Evolutionary conservation across 2,797 vertebrate species (phyloP).

Genomic region (Darevskia mixta): DNA sequence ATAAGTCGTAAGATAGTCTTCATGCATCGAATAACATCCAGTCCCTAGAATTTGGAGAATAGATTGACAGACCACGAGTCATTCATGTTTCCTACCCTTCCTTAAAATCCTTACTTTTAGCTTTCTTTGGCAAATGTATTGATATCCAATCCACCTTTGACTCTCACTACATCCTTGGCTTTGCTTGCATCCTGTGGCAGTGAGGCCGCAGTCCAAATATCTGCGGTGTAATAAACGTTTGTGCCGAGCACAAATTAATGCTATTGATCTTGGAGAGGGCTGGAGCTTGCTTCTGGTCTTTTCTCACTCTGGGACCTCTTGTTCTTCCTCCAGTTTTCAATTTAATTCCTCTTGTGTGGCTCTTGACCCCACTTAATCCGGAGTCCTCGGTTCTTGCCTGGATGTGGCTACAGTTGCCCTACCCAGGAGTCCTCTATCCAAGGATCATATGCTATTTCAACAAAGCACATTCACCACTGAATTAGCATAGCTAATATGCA

Average conservation of each 20-base stretch:
- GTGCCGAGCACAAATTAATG: slow-evolving; percentile 20
- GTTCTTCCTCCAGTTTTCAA: slow-evolving; percentile 9
- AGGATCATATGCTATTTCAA: not conserved
- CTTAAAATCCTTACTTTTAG: slow-evolving; percentile 16
- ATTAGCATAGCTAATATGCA: not conserved
- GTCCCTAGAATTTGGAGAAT: not conserved
- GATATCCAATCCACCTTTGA: slow-evolving; percentile 6
- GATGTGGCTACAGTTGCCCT: no score
- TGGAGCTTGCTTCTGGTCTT: not conserved
- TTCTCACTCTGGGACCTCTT: slow-evolving; percentile 3
- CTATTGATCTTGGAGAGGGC: slow-evolving; percentile 18
- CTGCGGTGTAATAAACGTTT: slow-evolving; percentile 11
- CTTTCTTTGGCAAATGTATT: not conserved
- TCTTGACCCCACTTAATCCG: not conserved
- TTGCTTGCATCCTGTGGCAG: slow-evolving; percentile 23
- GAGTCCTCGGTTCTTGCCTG: not conserved
- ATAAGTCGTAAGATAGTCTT: not conserved
- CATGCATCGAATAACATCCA: not conserved
- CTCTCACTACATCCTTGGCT: slow-evolving; percentile 14
- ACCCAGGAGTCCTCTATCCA: no score
- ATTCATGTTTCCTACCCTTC: slow-evolving; percentile 1
- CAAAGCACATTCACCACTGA: not conserved
- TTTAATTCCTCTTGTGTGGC: slow-evolving; percentile 7
- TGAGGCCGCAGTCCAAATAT: slow-evolving; percentile 22
- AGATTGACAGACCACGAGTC: not conserved